Percentiles rank a stretch among this genome's conserved stretches.
phyloP scores from a whole-genome alignment of 1,140 invertebrate species.

The Lethocerus indicus region DNA sequence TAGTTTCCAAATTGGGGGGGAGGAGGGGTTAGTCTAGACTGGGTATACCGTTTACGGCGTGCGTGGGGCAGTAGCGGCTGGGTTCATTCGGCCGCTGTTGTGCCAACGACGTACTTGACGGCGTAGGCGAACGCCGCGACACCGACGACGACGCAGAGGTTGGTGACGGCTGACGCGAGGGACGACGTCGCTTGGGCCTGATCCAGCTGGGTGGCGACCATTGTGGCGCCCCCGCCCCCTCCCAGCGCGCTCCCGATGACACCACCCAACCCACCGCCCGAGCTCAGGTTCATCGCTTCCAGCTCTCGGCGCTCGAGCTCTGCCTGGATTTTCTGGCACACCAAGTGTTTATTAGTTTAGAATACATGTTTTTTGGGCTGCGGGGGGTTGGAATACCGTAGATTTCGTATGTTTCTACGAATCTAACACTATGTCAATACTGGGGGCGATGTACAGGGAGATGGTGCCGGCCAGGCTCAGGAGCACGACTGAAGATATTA shows the following conservation, averaged over 20 bases:
- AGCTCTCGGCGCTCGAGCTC: too few species aligned
- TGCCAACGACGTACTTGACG: conserved; percentile 58
- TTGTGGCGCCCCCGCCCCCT: background rate
- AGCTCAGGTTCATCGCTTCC: background rate
- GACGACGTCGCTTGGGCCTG: conserved; percentile 9
- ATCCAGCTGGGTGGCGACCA: background rate
- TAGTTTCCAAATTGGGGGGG: too few species aligned
- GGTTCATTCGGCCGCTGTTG: too few species aligned
- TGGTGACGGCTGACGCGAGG: conserved; percentile 42
- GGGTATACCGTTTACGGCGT: too few species aligned
- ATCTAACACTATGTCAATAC: conserved; percentile 59
- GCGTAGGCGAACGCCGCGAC: conserved; percentile 74
- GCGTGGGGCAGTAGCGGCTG: too few species aligned
- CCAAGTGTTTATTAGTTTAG: too few species aligned
- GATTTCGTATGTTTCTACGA: too few species aligned
- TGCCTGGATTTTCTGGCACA: too few species aligned
- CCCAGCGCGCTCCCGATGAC: background rate
- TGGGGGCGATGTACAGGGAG: conserved; percentile 64
- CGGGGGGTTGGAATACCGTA: too few species aligned
- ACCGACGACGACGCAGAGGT: conserved; percentile 60
- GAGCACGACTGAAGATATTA: conserved; percentile 31
- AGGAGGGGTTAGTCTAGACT: too few species aligned
- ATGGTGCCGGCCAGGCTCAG: conserved; percentile 48
- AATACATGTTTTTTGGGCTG: too few species aligned
- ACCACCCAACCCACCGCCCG: background rate